These are phyloP conservation scores for Lethenteron reissneri DNA, from an alignment of 2,113 vertebrate species.

Conservation along the genomic window DNA sequence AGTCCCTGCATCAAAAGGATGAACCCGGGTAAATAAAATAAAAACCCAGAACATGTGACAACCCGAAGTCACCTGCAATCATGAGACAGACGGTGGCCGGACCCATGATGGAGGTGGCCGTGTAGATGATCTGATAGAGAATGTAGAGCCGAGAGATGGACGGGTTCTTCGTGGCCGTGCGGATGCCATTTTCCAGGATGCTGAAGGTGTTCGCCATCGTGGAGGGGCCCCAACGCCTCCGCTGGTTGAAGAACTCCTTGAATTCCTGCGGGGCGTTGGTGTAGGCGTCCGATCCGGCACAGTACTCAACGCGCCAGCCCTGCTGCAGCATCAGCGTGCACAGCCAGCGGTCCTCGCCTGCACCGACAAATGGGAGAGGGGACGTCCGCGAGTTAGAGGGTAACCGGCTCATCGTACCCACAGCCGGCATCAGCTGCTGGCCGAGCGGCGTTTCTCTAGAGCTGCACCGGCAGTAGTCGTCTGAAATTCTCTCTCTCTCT, in stretches of 20 bases:
- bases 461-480: too few species aligned
- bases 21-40: neutral
- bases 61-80: slow-evolving; percentile 27
- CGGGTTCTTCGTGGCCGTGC: slow-evolving; percentile 29
- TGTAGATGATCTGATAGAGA: slow-evolving; percentile 37
- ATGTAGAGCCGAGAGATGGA: slow-evolving; percentile 38
- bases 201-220: slow-evolving; percentile 42
- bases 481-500: too few species aligned
- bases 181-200: slow-evolving; percentile 27
- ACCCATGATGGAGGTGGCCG: slow-evolving; percentile 37
- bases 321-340: slow-evolving; percentile 39
- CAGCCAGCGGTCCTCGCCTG: slow-evolving; percentile 50
- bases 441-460: too few species aligned
- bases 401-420: too few species aligned
- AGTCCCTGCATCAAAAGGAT: neutral
- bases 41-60: neutral
- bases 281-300: slow-evolving; percentile 40
- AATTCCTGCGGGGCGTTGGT: slow-evolving; percentile 45
- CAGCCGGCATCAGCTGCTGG: too few species aligned
- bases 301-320: slow-evolving; percentile 46
- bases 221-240: slow-evolving; percentile 39
- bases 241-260: slow-evolving; percentile 46
- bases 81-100: slow-evolving; percentile 40
- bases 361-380: neutral
- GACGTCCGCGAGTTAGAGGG: too few species aligned